phyloP scores from a whole-genome alignment of 1,140 invertebrate genomes.

The Steinernema feltiae region DNA sequence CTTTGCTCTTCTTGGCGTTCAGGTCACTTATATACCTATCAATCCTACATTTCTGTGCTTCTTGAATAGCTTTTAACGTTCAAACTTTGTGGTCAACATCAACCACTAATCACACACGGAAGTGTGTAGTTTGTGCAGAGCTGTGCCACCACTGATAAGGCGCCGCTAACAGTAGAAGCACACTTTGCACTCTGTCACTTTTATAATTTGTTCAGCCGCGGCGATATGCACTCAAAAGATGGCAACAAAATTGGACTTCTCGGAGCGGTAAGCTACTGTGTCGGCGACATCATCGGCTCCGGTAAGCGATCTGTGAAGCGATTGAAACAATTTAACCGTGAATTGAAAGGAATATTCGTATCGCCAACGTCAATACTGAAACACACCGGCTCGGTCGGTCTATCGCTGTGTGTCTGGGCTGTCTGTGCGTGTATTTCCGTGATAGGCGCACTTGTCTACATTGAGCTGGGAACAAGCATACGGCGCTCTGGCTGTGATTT shows the following conservation, averaged over 20 bases:
- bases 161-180: no score
- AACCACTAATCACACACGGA: no score
- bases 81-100: no score
- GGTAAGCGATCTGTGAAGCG: constrained; percentile 22
- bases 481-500: constrained; percentile 52
- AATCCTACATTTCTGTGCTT: no score
- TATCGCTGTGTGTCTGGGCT: constrained; percentile 49
- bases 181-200: no score
- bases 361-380: constrained; percentile 49
- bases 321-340: not conserved
- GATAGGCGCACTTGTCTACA: constrained; percentile 53
- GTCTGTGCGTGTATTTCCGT: constrained; percentile 46
- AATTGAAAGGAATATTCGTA: constrained; percentile 42
- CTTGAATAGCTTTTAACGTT: no score
- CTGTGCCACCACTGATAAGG: no score
- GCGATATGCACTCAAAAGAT: not conserved
- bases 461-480: constrained; percentile 48
- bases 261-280: constrained; percentile 44
- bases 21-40: no score
- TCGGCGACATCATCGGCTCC: constrained; percentile 53
- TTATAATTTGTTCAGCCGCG: not conserved
- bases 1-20: no score
- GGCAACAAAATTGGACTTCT: constrained; percentile 42
- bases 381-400: constrained; percentile 47
- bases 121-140: no score